These are phyloP conservation scores for Periplaneta americana DNA, from an alignment of 1,140 invertebrate species.

Conservation along the genomic window DNA sequence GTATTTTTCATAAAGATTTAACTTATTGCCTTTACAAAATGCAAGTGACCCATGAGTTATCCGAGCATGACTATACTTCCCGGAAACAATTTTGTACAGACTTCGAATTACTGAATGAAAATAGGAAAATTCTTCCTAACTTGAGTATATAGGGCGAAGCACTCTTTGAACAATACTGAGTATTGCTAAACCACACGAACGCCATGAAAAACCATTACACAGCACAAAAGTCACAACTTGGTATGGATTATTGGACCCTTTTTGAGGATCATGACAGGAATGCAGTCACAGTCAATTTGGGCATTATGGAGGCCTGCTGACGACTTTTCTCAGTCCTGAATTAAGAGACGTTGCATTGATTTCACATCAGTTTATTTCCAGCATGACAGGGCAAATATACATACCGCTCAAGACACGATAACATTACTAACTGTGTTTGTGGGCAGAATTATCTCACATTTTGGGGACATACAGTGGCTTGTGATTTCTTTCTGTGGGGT, in stretches of 20 bases:
- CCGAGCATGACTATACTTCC: neutral
- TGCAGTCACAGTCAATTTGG: neutral
- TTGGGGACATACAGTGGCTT: neutral
- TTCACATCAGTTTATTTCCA: neutral
- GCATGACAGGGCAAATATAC: neutral
- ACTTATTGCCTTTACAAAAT: neutral
- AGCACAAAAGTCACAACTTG: too few species aligned
- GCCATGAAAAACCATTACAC: neutral
- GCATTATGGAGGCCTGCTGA: neutral
- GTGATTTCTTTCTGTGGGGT: neutral
- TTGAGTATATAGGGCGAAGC: neutral
- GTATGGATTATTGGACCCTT: too few species aligned
- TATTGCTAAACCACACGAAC: neutral
- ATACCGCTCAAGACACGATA: neutral
- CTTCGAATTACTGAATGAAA: neutral
- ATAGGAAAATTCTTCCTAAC: too few species aligned
- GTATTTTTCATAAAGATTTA: neutral
- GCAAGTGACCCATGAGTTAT: neutral
- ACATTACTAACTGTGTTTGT: neutral
- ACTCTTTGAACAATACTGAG: neutral
- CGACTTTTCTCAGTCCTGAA: neutral
- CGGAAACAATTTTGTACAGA: neutral
- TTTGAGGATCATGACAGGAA: too few species aligned
- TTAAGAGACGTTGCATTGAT: neutral
- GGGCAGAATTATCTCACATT: neutral